Base-by-base conservation (phyloP, 2,113 vertebrate species). In the Colius striatus region DNA sequence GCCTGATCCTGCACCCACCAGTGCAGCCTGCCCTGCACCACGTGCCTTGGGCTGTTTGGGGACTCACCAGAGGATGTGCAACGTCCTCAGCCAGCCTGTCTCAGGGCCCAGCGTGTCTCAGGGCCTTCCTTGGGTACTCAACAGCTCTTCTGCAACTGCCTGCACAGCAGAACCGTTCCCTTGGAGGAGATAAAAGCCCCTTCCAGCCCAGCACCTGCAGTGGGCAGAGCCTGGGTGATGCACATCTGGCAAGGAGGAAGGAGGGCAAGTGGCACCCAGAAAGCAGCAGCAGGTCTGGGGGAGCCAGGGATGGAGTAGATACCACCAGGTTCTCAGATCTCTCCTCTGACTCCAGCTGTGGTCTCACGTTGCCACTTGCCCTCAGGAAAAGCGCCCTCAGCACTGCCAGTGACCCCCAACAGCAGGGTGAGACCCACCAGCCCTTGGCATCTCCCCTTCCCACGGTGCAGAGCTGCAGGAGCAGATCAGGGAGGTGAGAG, bases 1-100 rank as follows among this genome's bases (percentile, higher is more conserved):
- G 29, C 14, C 2, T 0, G 43, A 34, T 68, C 30, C 58, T 86
- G 67, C 2, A 4, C 61, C 21, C 61, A 21, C 13, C 2, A 0
- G 16, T 9, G 38, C 32, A 27, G 29, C 36, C 38, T 68, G 57
- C 26, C 41, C 41, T 19, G n/a, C 20, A 20, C 13, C 54, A 43
- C 1, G 7, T 1, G 2, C 23, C 34, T 12, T 12, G 9, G 8
- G 51, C 47, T 85, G 18, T 18, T 2, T 38, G 53, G 79, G 45
- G 54, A 25, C 66, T 45, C 45, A 23, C 29, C 1, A 5, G 43
- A 79, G 18, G 16, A 74, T 16, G 19, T 48, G 38, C 26, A 27
- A 32, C 7, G 2, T 68, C 74, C 51, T 72, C 3, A 0, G 5
- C 21, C 17, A 5, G 14, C 10, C 9, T 41, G 38, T 41, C 38